phyloP scores from a whole-genome alignment of 2,888 invertebrate species.

The Hypercompe scribonia region DNA sequence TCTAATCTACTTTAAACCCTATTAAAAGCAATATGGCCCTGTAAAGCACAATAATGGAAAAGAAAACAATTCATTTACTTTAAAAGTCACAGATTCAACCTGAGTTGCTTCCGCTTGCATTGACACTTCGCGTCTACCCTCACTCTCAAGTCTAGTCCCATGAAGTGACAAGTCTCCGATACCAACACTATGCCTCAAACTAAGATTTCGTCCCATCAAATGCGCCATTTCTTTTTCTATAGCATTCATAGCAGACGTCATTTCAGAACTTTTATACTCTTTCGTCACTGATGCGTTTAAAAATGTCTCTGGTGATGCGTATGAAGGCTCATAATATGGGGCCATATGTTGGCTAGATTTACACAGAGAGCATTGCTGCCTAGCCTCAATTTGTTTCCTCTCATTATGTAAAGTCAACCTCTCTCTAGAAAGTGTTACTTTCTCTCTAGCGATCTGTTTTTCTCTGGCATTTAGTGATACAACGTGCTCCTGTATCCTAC shows the following conservation, averaged over 20 bases:
- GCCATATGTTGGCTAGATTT: conserved; percentile 68
- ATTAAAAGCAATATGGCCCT: neutral
- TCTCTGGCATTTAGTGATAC: conserved; percentile 85
- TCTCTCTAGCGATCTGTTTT: conserved; percentile 88
- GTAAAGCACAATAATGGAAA: neutral
- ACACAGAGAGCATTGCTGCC: conserved; percentile 78
- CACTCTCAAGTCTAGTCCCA: conserved; percentile 25
- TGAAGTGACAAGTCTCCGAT: conserved; percentile 44
- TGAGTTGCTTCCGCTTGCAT: conserved; percentile 51
- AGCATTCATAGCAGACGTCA: conserved; percentile 67
- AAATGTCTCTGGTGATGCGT: conserved; percentile 62
- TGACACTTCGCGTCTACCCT: conserved; percentile 24
- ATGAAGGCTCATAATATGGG: conserved; percentile 60
- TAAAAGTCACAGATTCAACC: conserved; percentile 59
- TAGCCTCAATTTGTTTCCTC: conserved; percentile 78
- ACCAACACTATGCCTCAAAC: conserved; percentile 61
- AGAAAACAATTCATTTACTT: conserved; percentile 52
- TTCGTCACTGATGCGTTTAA: conserved; percentile 67
- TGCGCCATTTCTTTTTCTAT: conserved; percentile 79
- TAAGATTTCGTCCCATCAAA: conserved; percentile 70
- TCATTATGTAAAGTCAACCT: conserved; percentile 85
- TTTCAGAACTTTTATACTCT: conserved; percentile 65
- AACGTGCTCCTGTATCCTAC: conserved; percentile 86
- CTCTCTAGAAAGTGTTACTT: conserved; percentile 87
- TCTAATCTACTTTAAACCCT: neutral